Base-by-base conservation (phyloP, 2,888 invertebrate species). In the Byasa hedistus region DNA sequence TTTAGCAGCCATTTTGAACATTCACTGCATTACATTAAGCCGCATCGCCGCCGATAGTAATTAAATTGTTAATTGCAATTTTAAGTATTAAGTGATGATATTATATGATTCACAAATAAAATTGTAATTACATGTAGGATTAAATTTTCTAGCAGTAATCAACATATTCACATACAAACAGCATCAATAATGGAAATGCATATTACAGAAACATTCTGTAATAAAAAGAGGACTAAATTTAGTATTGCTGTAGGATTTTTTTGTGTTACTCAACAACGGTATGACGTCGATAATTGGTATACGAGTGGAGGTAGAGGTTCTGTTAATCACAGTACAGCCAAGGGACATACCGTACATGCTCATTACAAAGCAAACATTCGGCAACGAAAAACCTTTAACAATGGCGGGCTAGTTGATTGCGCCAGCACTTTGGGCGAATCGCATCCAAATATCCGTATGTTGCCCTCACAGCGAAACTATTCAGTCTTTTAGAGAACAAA, bases 281-380 rank as follows among this genome's bases (percentile, higher is more conserved):
- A n/a, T 48, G 19, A 48, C 19, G 1, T 48, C 52, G 22, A 54
- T 54, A 54, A 51, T 51, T 39, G n/a, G n/a, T 22, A 54, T 51
- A n/a, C 51, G 51, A 23, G 52, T 22, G 21, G 15, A 54, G 0
- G 22, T 54, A 54, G 3, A 54, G 52, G 17, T 44, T 58, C 36
- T 39, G 44, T n/a, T 19, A 58, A 44, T 58, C 17, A 39, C 4
- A 3, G 39, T 39, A 27, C 5, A 44, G 32, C 21, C 32, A 63
- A 51, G 32, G 57, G 52, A 21, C 48, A 39, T 39, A 21, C 48
- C 51, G 24, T 27, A 51, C 39, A 36, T 51, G 54, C 64, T 58
- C 58, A 64, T 64, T 61, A 61, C 27, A 58, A 58, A 66, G 58
- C 62, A 58, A 66, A 62, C 61, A 66, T 66, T 62, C 62, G 66